Evolutionary conservation across 2,113 vertebrate genomes (phyloP), one percentile per base, ranked within the genome.

Genomic region (Xiphophorus maculatus): DNA sequence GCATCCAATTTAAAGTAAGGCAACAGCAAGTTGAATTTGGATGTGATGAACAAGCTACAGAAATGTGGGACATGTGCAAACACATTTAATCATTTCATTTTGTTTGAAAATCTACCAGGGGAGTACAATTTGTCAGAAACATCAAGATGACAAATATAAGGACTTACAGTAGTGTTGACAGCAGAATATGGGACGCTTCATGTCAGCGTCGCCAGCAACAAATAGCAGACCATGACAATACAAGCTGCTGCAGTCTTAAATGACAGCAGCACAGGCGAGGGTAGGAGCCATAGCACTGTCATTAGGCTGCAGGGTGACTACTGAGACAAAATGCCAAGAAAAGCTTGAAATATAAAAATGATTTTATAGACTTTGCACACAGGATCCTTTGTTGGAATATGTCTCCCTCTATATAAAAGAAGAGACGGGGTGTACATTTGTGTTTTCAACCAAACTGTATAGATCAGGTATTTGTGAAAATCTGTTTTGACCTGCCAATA

Each of bases 161-260:
- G 69, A 30, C 48, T 80, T 13, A 5, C 51, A n/a, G 67, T 33
- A 14, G 70, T 69, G 77, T 70, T 77, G 84, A 81, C 77, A 63
- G 58, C 68, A 81, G 65, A 63, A 69, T 72, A 22, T 40, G 74
- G 79, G 76, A 77, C 68, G 84, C 64, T 82, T 84, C 63, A 28
- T 73, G 71, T 84, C 82, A 68, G 73, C 79, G 58, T 82, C 42
- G 22, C 64, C 79, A 27, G 60, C 76, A 64, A 87, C 63, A 81
- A 84, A 84, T 71, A 77, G 80, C 72, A 83, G 77, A 76, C 63
- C n/a, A 68, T 44, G 54, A 83, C 79, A 66, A 61, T 74, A 78
- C 81, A 86, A 80, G 85, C 83, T 83, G 84, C 32, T 40, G 66
- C 74, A 51, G 79, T 83, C 84, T 79, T 71, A 67, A 79, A 73